Percentiles rank a stretch among this genome's conserved stretches.
Conservation (phyloP, 2,888 invertebrate species). For the Pyrochroa serraticornis region DNA sequence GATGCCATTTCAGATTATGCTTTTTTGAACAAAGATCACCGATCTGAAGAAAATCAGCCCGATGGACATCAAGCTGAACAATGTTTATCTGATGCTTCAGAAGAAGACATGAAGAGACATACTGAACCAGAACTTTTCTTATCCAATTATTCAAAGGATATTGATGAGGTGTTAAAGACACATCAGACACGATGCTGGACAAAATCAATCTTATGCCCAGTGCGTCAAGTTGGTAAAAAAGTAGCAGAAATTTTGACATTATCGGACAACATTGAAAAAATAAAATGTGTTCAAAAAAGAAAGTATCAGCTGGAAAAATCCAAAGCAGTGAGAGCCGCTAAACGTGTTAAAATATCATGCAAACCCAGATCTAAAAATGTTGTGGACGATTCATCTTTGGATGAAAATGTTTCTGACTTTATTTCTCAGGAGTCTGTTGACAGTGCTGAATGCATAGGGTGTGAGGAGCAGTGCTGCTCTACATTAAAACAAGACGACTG, state of each 20-base stretch:
- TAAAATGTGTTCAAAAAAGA: neutral
- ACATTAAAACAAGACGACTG: constrained; percentile 10
- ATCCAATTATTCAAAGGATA: no score
- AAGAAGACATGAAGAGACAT: neutral
- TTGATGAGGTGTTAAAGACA: neutral
- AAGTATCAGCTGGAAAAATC: constrained; percentile 6
- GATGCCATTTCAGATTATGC: constrained; percentile 38
- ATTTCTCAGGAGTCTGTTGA: constrained; percentile 7
- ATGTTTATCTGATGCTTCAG: neutral
- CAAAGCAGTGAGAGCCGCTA: constrained; percentile 13
- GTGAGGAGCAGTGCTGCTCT: constrained; percentile 8
- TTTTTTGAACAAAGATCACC: constrained; percentile 15
- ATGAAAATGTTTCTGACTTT: constrained; percentile 4
- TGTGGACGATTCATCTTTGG: constrained; percentile 3
- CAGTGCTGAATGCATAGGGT: constrained; percentile 11
- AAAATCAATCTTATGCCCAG: constrained; percentile 14
- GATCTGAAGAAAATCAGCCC: no score
- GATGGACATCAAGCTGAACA: neutral
- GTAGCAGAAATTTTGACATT: constrained; percentile 3
- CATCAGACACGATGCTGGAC: constrained; percentile 7
- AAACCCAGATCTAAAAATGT: neutral
- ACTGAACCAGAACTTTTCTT: neutral
- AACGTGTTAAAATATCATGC: constrained; percentile 8
- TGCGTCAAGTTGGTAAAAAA: constrained; percentile 1
- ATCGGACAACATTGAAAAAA: no score